Evolutionary conservation across 2,113 vertebrate species (phyloP).

Genomic region (Micronisus gabar): DNA sequence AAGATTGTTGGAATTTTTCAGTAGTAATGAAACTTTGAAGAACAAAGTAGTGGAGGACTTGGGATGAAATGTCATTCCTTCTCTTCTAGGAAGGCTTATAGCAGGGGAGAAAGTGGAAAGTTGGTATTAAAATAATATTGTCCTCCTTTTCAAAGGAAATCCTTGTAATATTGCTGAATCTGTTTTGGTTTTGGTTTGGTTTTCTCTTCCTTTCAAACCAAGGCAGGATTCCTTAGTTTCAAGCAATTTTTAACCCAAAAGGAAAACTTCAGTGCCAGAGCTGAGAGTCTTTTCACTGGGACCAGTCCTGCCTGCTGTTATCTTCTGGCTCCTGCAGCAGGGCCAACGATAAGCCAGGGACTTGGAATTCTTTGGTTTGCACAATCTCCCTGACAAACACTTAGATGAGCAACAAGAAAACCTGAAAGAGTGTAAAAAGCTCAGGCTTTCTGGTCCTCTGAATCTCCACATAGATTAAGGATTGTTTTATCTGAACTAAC

Average conservation of each 20-base stretch:
- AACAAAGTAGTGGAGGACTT: not conserved
- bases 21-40: not conserved
- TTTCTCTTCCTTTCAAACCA: not conserved
- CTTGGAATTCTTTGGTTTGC: not conserved
- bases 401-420: not conserved
- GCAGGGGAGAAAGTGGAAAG: not conserved
- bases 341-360: not conserved
- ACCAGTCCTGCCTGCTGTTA: not conserved
- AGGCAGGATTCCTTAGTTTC: not conserved
- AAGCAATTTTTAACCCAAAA: not conserved
- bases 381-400: conserved; percentile 2
- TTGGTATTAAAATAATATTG: not conserved
- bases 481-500: not conserved
- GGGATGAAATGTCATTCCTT: not conserved
- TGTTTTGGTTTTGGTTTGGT: not conserved
- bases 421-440: not conserved
- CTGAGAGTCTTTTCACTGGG: not conserved
- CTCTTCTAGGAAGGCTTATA: not conserved
- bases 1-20: not conserved
- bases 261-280: not conserved
- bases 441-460: not conserved
- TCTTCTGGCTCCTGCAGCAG: not conserved
- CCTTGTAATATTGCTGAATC: not conserved
- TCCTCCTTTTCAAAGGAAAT: not conserved
- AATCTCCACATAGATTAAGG: not conserved